Evolutionary conservation across 2,888 invertebrate species (phyloP).

Genomic region (Beris morrisii): DNA sequence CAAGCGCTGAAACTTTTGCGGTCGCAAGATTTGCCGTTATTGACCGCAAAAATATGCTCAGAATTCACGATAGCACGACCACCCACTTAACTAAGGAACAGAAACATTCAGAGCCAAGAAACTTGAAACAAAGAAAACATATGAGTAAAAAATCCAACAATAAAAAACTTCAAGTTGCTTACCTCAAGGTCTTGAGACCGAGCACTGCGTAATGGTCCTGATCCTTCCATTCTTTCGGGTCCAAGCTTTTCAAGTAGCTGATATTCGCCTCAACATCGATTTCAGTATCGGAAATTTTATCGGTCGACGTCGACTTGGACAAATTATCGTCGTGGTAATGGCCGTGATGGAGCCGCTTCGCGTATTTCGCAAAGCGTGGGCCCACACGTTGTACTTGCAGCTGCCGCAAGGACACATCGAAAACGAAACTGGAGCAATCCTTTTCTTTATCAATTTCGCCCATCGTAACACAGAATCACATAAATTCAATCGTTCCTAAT

Average conservation of each 20-base stretch:
- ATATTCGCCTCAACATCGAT: conserved; percentile 72
- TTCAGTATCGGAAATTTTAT: conserved; percentile 44
- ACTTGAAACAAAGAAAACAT: background rate
- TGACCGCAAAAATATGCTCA: too few relatives aligned
- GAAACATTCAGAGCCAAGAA: background rate
- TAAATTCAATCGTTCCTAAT: background rate
- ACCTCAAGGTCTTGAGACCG: conserved; percentile 72
- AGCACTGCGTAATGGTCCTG: conserved; percentile 97
- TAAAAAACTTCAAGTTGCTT: conserved; percentile 14
- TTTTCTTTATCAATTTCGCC: background rate
- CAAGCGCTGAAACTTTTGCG: too few relatives aligned
- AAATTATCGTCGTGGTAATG: conserved; percentile 32
- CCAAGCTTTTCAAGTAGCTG: conserved; percentile 80
- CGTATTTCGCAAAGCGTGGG: conserved; percentile 34
- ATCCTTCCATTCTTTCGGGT: conserved; percentile 96
- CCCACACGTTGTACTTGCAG: conserved; percentile 37
- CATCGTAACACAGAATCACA: conserved; percentile 12
- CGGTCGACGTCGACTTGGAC: conserved; percentile 37
- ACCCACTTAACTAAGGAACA: too few relatives aligned
- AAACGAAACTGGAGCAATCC: conserved; percentile 19
- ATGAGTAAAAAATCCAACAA: background rate
- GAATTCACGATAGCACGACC: too few relatives aligned
- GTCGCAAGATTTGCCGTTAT: too few relatives aligned
- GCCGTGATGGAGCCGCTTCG: conserved; percentile 32
- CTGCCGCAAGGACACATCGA: conserved; percentile 27